Base-by-base conservation (phyloP, 2,113 vertebrate genomes). In the Poeciliopsis prolifica region DNA sequence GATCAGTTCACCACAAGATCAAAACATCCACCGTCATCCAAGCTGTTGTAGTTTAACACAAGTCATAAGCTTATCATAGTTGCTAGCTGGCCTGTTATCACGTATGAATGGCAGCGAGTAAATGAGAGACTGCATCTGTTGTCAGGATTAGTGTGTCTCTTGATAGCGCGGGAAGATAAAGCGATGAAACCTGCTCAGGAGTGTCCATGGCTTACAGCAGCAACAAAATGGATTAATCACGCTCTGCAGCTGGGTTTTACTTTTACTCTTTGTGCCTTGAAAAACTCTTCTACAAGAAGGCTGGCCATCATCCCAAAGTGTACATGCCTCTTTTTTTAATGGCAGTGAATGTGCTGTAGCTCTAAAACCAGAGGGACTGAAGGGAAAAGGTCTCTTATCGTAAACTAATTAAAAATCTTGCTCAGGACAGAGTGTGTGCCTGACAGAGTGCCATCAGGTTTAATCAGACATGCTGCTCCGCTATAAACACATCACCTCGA, bases 321-420 rank as follows among this genome's bases (percentile, higher is more conserved):
- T 0, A 1, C 66, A 63, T 10, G n/a, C 63, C 58, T 82, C 9
- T 29, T 70, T n/a, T 65, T 24, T 74, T 65, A 31, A 72, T 35
- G 81, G 68, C 70, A 12, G 58, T 65, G 76, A 63, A 85, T 81
- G 30, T 70, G 70, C 84, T 86, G 71, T 82, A 44, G 64, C 83
- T 79, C 69, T 76, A 66, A 82, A 79, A 77, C 65, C 81, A 67
- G 69, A 79, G 77, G 67, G 70, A 83, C 73, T 63, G 68, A 85
- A 58, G 68, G 61, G 54, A 78, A 85, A 87, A 84, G 79, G 80
- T 81, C 66, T 84, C 77, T 88, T 86, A 90, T 89, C 66, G 37
- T 83, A 76, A 87, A 84, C 75, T 90, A 91, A 92, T 94, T 91
- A 91, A 88, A 91, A 88, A 71, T n/a, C 64, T 79, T 79, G 73